Base-by-base conservation (phyloP, 2,888 invertebrate genomes). In the Sphaeridia pumilis region DNA sequence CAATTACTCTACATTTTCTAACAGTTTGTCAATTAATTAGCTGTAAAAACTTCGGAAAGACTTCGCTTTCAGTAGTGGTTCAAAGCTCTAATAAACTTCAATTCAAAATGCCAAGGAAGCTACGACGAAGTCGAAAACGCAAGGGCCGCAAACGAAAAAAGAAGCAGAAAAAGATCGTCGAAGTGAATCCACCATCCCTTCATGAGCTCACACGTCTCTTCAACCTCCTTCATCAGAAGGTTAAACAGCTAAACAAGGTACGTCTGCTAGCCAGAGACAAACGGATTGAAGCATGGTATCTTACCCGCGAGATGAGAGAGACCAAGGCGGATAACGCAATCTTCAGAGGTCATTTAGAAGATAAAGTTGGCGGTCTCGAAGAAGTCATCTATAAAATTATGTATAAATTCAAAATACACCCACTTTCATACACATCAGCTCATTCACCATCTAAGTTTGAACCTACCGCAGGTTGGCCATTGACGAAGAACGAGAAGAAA, bases 201-300 rank as follows among this genome's bases (percentile, higher is more conserved):
- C 63, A 64, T 34, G 27, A 28, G 7, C 52, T 64, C 2, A 64
- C 63, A 1, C 56, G 53, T 35, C 49, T 64, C n/a, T 64, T 60
- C 55, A 59, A 64, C 36, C 35, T 44, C 17, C 58, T 64, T 1
- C n/a, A 54, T 17, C 58, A 60, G 17, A 54, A 45, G 14, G 7
- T 58, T 2, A 52, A 53, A 17, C 55, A 59, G 10, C 45, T 64
- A 10, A 49, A 57, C 14, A 45, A 54, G 26, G 50, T 58, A 22
- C 46, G 59, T 17, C 51, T 58, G 17, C 42, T 47, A 46, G 55
- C 59, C 7, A 48, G 61, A 43, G 58, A 59, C 36, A 64, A 64
- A 48, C 55, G 63, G 1, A 34, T 64, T n/a, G 61, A 61, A 49
- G 61, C 58, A 35, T 64, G 63, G 61, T 58, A 54, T 55, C 56